These are phyloP conservation scores for Sinopyrophorus schimmeli DNA, from an alignment of 2,888 invertebrate genomes.

Conservation along the genomic window DNA sequence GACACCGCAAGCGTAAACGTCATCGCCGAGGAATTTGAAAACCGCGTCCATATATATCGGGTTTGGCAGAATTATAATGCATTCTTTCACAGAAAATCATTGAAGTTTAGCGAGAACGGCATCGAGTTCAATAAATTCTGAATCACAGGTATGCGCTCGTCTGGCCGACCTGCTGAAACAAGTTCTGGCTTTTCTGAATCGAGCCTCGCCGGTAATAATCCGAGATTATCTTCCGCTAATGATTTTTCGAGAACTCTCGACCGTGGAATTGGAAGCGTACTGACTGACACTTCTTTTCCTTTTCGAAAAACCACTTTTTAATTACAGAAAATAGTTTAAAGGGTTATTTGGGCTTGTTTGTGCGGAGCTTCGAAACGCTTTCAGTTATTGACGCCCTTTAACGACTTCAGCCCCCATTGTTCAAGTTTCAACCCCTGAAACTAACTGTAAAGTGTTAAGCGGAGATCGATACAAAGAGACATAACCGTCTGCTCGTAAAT, in stretches of 20 bases:
- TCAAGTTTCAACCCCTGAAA: no score
- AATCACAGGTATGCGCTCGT: slow-evolving; percentile 23
- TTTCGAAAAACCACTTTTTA: no score
- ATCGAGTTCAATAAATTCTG: slow-evolving; percentile 26
- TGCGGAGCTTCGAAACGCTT: no score
- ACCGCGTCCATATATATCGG: slow-evolving; percentile 6
- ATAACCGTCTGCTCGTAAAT: no score
- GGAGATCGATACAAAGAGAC: no score
- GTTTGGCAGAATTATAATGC: slow-evolving; percentile 11
- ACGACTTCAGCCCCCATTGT: no score
- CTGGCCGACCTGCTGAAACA: slow-evolving; percentile 18
- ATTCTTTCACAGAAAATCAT: slow-evolving; percentile 23
- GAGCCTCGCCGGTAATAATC: slow-evolving; percentile 20
- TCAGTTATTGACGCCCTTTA: no score
- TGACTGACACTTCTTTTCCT: neutral
- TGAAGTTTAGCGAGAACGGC: slow-evolving; percentile 24
- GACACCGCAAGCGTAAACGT: neutral
- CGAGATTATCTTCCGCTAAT: slow-evolving; percentile 22
- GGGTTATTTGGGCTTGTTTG: no score
- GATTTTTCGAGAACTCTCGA: slow-evolving; percentile 14
- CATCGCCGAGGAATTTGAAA: slow-evolving; percentile 14
- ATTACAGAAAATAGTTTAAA: no score
- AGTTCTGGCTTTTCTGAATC: slow-evolving; percentile 14
- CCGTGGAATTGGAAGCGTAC: neutral
- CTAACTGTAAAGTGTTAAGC: no score